Evolutionary conservation across 2,888 invertebrate species (phyloP).

Genomic region (Cheilosia soror): DNA sequence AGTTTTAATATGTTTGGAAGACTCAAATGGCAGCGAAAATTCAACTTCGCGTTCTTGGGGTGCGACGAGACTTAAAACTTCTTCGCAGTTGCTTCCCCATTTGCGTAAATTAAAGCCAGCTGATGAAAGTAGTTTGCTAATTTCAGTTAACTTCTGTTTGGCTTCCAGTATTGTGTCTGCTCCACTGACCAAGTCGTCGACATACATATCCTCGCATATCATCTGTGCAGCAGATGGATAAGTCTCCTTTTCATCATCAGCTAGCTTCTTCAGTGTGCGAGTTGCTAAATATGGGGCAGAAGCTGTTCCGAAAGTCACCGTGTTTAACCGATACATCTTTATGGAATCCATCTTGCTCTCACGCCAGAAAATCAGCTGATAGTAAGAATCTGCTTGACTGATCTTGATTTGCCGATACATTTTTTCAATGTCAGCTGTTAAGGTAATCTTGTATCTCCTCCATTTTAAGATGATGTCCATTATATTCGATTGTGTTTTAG

Average conservation of each 20-base stretch:
- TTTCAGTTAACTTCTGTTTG: not conserved
- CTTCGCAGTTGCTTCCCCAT: conserved; percentile 11
- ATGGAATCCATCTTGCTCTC: not conserved
- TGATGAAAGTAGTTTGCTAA: not conserved
- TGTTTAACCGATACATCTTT: conserved; percentile 14
- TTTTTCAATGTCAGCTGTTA: conserved; percentile 15
- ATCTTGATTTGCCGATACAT: conserved; percentile 22
- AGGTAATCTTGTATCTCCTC: conserved; percentile 20
- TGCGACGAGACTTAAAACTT: not conserved
- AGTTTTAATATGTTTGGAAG: not conserved
- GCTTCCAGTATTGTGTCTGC: conserved; percentile 13
- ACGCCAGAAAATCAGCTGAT: conserved; percentile 14
- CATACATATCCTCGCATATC: conserved; percentile 11
- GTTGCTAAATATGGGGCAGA: conserved; percentile 13
- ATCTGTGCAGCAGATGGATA: conserved; percentile 19
- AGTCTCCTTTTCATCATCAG: not conserved
- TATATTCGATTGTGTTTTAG: conserved; percentile 8
- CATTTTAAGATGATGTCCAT: conserved; percentile 8
- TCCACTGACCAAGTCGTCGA: conserved; percentile 24
- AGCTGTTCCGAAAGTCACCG: conserved; percentile 11
- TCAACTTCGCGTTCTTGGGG: not conserved
- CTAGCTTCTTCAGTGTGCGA: not conserved
- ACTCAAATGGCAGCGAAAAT: not conserved
- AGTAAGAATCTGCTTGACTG: not conserved
- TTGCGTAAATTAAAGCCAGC: conserved; percentile 20